Conservation (phyloP, 2,797 vertebrate species). For the Pempheris klunzingeri region DNA sequence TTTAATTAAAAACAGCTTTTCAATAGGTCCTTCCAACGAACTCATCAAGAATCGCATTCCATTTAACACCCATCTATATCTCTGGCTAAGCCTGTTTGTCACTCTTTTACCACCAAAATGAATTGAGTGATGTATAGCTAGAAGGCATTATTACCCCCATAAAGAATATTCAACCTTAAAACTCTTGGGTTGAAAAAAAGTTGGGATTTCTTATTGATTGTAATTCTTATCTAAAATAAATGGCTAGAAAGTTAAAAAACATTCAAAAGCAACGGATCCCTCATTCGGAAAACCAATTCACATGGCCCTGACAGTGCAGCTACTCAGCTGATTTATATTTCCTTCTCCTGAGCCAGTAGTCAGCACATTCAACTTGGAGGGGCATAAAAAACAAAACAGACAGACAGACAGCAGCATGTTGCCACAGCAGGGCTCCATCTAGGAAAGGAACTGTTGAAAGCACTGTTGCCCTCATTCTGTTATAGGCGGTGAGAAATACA, state of each 20-base stretch:
- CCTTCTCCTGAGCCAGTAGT: constrained; percentile 33
- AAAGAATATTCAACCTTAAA: background rate
- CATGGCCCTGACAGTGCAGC: constrained; percentile 35
- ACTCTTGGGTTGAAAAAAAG: constrained; percentile 6
- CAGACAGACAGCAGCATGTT: constrained; percentile 63
- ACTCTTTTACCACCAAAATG: too few species aligned
- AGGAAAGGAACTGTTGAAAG: constrained; percentile 58
- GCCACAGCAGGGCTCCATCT: constrained; percentile 60
- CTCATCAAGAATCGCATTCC: background rate
- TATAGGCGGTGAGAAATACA: constrained; percentile 44
- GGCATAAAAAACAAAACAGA: constrained; percentile 42
- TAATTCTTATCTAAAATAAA: background rate
- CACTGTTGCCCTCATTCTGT: constrained; percentile 67
- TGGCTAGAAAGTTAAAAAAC: constrained; percentile 1
- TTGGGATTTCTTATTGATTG: too few species aligned
- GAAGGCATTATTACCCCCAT: fast-evolving
- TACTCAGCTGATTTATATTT: constrained; percentile 30
- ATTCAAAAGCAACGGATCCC: constrained; percentile 26
- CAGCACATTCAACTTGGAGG: constrained; percentile 42
- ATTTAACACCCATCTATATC: background rate
- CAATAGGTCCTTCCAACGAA: background rate
- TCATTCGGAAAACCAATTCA: constrained; percentile 43
- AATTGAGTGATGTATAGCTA: background rate
- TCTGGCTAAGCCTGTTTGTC: background rate
- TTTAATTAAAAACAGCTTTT: background rate